A percentile compares a stretch with the other conserved stretches of the same genome.
These are phyloP conservation scores for Zalophus californianus DNA, from an alignment of 2,797 vertebrate genomes.

Conservation along the genomic window DNA sequence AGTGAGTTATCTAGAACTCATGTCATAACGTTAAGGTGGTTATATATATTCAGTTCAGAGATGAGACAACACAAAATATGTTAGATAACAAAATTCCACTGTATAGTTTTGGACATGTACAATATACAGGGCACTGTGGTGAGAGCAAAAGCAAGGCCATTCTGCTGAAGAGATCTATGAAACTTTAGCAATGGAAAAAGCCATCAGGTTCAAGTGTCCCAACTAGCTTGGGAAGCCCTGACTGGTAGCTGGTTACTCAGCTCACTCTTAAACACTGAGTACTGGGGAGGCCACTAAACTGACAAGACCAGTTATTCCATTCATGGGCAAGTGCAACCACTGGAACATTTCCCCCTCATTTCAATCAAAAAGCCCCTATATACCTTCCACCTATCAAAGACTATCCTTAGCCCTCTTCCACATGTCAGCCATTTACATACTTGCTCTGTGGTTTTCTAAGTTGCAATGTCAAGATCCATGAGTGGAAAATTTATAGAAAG, in stretches of 20 bases:
- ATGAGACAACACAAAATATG: constrained; percentile 17
- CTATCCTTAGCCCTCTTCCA: background rate
- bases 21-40: constrained; percentile 33
- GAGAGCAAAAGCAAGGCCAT: background rate
- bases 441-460: constrained; percentile 45
- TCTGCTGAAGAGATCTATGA: background rate
- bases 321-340: background rate
- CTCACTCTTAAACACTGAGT: constrained; percentile 7
- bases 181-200: constrained; percentile 29
- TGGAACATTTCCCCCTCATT: background rate
- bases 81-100: constrained; percentile 24
- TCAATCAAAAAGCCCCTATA: background rate
- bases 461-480: constrained; percentile 29
- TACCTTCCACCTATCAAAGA: constrained; percentile 39
- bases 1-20: background rate
- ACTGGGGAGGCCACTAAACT: background rate
- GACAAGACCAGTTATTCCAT: background rate
- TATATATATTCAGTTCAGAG: constrained; percentile 24
- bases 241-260: background rate
- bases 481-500: constrained; percentile 39
- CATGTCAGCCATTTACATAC: constrained; percentile 4
- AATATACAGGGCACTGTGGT: background rate
- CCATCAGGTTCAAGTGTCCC: background rate
- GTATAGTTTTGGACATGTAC: background rate
- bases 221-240: background rate